These are phyloP conservation scores for Lithophane socia DNA, from an alignment of 2,888 invertebrate genomes.

Conservation along the genomic window DNA sequence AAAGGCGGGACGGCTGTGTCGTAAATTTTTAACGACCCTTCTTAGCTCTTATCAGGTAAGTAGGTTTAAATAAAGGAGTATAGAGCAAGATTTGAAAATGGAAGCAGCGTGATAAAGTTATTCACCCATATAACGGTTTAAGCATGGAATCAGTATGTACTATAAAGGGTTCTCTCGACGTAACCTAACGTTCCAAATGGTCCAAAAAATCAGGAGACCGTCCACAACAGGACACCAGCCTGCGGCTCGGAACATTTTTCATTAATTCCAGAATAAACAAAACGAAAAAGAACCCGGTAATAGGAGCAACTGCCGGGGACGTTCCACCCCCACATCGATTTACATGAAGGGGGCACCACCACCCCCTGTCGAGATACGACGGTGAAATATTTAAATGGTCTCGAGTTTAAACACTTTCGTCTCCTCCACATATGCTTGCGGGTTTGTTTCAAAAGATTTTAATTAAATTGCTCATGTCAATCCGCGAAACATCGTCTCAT, in stretches of 20 bases:
- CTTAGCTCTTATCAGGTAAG: slow-evolving; percentile 12
- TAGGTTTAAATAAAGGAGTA: neutral
- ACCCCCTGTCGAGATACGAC: slow-evolving; percentile 66
- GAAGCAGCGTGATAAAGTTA: neutral
- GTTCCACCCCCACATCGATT: slow-evolving; percentile 77
- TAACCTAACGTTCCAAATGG: slow-evolving; percentile 4
- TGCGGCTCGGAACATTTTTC: slow-evolving; percentile 72
- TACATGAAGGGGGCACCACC: slow-evolving; percentile 70
- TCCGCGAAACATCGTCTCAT: slow-evolving; percentile 23
- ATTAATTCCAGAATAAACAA: slow-evolving; percentile 81
- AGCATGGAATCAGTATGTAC: neutral
- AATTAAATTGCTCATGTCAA: slow-evolving; percentile 57
- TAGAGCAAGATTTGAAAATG: slow-evolving; percentile 4
- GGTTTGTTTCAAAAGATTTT: slow-evolving; percentile 49
- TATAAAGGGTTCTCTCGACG: neutral
- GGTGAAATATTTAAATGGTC: slow-evolving; percentile 78
- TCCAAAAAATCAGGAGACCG: slow-evolving; percentile 29
- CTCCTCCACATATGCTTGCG: slow-evolving; percentile 46
- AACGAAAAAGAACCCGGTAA: slow-evolving; percentile 73
- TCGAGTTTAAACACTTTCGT: slow-evolving; percentile 71
- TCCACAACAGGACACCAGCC: slow-evolving; percentile 45
- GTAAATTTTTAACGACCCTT: slow-evolving; percentile 44
- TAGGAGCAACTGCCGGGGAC: slow-evolving; percentile 73
- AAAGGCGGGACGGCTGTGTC: slow-evolving; percentile 15
- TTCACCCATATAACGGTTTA: neutral